phyloP scores from a whole-genome alignment of 37 sponge, comb jelly and placozoan species.

The Crambe crambe region DNA sequence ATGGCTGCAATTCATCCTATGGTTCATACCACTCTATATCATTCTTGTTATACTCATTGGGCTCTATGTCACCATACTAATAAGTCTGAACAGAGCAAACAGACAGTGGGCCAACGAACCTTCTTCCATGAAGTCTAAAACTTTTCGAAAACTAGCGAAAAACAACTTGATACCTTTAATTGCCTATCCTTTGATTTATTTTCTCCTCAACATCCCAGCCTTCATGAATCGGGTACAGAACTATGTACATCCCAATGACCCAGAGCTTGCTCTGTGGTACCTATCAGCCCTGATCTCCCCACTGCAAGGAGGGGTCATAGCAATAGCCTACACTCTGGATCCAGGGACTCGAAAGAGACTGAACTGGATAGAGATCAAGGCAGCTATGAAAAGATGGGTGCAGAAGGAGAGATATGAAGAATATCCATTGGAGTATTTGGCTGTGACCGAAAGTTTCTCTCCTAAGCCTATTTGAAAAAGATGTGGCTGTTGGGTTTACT shows the following conservation, averaged over 20 bases:
- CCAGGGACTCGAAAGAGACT: constrained; percentile 22
- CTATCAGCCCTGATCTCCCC: constrained; percentile 34
- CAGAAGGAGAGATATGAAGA: neutral
- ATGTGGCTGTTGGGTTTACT: neutral
- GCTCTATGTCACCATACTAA: constrained; percentile 14
- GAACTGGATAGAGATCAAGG: neutral
- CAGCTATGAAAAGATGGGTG: neutral
- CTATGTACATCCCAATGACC: neutral
- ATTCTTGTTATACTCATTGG: constrained; percentile 13
- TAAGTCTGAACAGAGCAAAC: neutral
- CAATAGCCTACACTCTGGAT: constrained; percentile 35
- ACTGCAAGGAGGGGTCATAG: constrained; percentile 37
- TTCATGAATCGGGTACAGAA: constrained; percentile 49
- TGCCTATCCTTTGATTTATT: constrained; percentile 29
- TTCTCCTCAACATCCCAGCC: constrained; percentile 34
- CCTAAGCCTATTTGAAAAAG: neutral
- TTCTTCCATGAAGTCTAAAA: neutral
- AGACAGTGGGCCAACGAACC: neutral
- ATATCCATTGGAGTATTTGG: neutral
- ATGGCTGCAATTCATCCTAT: constrained; percentile 22
- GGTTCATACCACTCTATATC: constrained; percentile 51
- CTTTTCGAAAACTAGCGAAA: neutral
- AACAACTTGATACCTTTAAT: constrained; percentile 25
- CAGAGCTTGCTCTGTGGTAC: constrained; percentile 32
- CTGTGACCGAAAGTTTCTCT: neutral